Conservation (phyloP, 2,797 vertebrate genomes). For the Acrossocheilus fasciatus region DNA sequence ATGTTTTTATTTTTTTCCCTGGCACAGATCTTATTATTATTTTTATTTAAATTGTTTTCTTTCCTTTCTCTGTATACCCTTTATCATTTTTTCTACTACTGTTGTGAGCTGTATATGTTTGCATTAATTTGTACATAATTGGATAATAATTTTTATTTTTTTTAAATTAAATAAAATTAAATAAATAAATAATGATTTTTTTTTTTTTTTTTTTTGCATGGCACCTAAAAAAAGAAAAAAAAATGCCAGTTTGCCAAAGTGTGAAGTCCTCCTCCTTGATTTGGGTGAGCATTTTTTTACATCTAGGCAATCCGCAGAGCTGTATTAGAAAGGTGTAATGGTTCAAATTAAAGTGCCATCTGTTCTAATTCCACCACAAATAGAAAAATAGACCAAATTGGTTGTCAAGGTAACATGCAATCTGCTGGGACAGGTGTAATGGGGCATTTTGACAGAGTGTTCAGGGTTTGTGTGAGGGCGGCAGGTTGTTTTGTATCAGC, state of each 20-base stretch:
- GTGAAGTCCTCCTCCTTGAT: background rate
- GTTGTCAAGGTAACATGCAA: conserved; percentile 41
- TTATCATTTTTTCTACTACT: too few relatives aligned
- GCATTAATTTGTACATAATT: too few relatives aligned
- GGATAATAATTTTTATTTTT: too few relatives aligned
- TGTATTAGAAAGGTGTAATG: conserved; percentile 6
- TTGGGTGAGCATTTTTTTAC: background rate
- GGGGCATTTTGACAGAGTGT: conserved; percentile 10
- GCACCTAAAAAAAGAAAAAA: background rate
- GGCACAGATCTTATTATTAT: too few relatives aligned
- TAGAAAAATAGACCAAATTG: conserved; percentile 18
- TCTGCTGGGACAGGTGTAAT: conserved; percentile 10
- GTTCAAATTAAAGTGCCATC: conserved; percentile 38
- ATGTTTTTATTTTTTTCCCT: too few relatives aligned
- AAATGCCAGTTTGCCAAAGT: background rate
- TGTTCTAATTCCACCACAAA: conserved; percentile 36
- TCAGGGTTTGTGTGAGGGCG: background rate
- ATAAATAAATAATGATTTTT: too few relatives aligned
- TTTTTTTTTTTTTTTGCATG: too few relatives aligned
- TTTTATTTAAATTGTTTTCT: too few relatives aligned
- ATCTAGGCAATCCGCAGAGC: background rate
- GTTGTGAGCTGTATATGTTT: too few relatives aligned
- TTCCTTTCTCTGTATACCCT: too few relatives aligned
- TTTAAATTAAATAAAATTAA: too few relatives aligned
- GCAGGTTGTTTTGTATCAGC: background rate